A percentile compares a stretch with the other conserved stretches of the same genome.
Evolutionary conservation across 2,888 invertebrate genomes (phyloP).

Genomic region (Cephus spinipes): DNA sequence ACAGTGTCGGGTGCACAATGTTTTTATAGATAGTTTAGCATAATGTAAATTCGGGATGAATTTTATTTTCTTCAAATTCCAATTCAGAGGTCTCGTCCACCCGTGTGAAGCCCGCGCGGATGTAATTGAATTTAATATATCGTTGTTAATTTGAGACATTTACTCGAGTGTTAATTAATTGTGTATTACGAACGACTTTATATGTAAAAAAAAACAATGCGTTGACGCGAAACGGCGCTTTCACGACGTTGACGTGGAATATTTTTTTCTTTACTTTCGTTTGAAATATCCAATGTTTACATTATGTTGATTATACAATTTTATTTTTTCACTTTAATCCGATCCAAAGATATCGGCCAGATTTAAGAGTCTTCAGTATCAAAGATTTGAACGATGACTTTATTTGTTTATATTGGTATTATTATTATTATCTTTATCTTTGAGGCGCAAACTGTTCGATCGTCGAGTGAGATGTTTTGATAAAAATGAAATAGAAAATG

Average conservation of each 20-base stretch:
- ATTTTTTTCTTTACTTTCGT: background rate
- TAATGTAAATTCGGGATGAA: background rate
- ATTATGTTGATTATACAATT: background rate
- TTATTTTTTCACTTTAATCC: background rate
- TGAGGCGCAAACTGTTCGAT: background rate
- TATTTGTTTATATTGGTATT: background rate
- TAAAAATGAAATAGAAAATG: background rate
- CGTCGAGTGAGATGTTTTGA: background rate
- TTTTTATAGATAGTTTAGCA: background rate
- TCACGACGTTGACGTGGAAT: background rate
- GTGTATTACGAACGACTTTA: background rate
- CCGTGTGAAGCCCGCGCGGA: background rate
- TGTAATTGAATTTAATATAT: background rate
- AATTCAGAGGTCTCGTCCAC: background rate
- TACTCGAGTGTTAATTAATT: background rate
- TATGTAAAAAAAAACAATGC: background rate
- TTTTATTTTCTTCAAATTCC: background rate
- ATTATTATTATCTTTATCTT: background rate
- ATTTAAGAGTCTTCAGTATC: background rate
- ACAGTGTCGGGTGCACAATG: background rate
- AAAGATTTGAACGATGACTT: background rate
- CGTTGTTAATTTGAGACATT: constrained; percentile 4
- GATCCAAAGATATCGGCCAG: background rate
- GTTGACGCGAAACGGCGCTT: background rate
- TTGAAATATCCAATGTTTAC: background rate